Evolutionary conservation across 1,140 invertebrate genomes (phyloP).

Genomic region (Penaeus vannamei): DNA sequence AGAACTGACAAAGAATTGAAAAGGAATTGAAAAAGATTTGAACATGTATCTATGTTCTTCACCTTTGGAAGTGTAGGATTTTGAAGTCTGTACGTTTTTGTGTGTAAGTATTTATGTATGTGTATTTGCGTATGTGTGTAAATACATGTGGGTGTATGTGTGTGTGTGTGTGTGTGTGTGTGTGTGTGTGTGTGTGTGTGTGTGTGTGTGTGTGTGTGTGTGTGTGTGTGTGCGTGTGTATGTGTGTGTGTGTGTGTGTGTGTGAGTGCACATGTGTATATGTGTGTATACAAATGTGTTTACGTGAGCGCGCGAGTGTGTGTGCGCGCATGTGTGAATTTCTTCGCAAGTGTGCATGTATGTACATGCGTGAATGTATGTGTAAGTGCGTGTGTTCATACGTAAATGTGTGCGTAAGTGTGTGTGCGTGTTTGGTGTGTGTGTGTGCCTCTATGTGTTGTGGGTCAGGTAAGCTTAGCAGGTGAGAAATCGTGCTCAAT

Average conservation of each 20-base stretch:
- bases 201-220: not conserved
- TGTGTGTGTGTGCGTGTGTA: not conserved
- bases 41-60: not conserved
- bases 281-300: too few species aligned
- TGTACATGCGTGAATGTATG: not conserved
- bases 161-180: slow-evolving; percentile 25
- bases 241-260: not conserved
- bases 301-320: too few species aligned
- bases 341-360: not conserved
- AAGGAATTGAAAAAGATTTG: not conserved
- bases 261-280: too few species aligned
- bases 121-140: not conserved
- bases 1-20: not conserved
- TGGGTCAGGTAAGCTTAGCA: not conserved
- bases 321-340: not conserved
- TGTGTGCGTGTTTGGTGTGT: not conserved
- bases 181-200: not conserved
- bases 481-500: not conserved
- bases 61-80: not conserved
- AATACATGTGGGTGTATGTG: not conserved
- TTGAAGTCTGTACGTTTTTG: not conserved
- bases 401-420: not conserved
- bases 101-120: not conserved
- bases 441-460: not conserved
- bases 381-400: not conserved